Percentiles rank a stretch among this genome's conserved stretches.
Conservation (phyloP, 2,113 vertebrate species). For the Campylomormyrus numenius region DNA sequence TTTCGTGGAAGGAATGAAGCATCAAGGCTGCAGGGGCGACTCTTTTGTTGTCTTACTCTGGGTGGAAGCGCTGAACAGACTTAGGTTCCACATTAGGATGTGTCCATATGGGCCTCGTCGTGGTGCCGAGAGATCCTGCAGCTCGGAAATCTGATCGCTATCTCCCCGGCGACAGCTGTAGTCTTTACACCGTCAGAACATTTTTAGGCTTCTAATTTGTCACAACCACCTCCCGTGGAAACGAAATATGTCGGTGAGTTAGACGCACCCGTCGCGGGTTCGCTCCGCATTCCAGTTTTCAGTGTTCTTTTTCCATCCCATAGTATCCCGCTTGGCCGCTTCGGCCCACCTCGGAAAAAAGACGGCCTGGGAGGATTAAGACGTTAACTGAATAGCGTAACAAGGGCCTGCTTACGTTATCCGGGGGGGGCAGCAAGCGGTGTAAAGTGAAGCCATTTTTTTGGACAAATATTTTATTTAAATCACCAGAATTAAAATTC, state of each 20-base stretch:
- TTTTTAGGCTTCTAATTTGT: conserved; percentile 85
- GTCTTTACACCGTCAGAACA: conserved; percentile 79
- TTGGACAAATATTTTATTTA: not conserved
- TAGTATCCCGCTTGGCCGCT: not conserved
- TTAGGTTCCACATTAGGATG: conserved; percentile 71
- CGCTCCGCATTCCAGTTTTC: conserved; percentile 30
- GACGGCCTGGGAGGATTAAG: conserved; percentile 8
- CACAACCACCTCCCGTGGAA: conserved; percentile 84
- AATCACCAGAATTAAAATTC: not conserved
- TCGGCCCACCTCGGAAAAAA: not conserved
- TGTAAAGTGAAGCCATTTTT: not conserved
- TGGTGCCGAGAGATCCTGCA: conserved; percentile 68
- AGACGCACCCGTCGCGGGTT: conserved; percentile 25
- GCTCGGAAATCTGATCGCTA: conserved; percentile 78
- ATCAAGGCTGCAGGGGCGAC: too few species aligned
- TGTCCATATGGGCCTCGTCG: conserved; percentile 77
- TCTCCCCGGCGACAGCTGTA: conserved; percentile 78
- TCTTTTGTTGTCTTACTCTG: conserved; percentile 21
- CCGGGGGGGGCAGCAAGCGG: not conserved
- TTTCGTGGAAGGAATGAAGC: conserved; percentile 44
- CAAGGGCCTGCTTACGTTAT: not conserved
- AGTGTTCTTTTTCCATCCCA: not conserved
- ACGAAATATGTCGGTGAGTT: conserved; percentile 76
- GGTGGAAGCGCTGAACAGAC: conserved; percentile 49
- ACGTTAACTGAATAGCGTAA: not conserved